Evolutionary conservation across 2,113 vertebrate species (phyloP), one percentile per base, ranked within the genome.

Genomic region (Romanogobio albipinnatus): DNA sequence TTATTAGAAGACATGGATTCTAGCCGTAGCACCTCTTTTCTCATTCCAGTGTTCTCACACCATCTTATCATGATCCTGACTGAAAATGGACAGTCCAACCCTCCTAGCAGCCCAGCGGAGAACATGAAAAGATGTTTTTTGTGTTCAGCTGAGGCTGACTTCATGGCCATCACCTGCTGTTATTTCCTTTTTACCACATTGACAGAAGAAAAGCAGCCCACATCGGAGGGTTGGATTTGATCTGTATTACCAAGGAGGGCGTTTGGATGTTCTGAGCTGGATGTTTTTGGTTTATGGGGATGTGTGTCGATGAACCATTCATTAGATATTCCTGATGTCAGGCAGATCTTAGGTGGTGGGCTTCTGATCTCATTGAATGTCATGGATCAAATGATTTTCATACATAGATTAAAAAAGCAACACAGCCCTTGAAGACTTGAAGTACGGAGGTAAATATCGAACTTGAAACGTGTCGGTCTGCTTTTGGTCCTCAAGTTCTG

Each of bases 1-100:
- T 88, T 86, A 87, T 87, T 90, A 89, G 74, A 88, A 92, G 82
- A 90, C 80, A 84, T 58, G 87, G 82, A 86, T 84, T 86, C 70
- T 81, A 76, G 89, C 83, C 81, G 87, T 89, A 88, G 76, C 84
- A 75, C 68, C 78, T 83, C 51, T 86, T 22, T 61, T 53, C 78
- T 64, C 66, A 85, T 81, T 86, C 29, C 84, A 84, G 90, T 77
- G 85, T 81, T 88, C 76, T 77, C 24, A 11, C 62, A 29, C 39
- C 71, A 61, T 73, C 76, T 51, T 53, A 68, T 81, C 26, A 61
- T 59, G 39, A 70, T 43, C 59, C 61, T 61, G 87, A n/a, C 68
- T 85, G 56, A 86, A 61, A 84, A 76, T 80, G 74, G 87, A 84
- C 53, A 80, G 70, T 73, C 43, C 47, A 49, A 84, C 26, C 76